phyloP scores from a whole-genome alignment of 1,140 invertebrate genomes.

The Cataglyphis hispanica region DNA sequence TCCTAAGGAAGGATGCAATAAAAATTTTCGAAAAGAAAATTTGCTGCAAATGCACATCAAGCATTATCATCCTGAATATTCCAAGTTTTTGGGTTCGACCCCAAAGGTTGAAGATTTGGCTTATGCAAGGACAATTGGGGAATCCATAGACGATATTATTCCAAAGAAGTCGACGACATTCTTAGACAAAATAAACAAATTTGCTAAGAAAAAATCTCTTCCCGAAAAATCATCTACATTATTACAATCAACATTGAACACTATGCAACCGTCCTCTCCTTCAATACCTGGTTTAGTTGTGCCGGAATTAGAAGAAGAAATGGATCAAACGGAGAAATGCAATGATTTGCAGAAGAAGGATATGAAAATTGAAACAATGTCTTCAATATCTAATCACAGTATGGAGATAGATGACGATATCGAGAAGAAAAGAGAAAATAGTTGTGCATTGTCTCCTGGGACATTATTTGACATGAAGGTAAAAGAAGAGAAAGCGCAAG shows the following conservation, averaged over 20 bases:
- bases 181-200: conserved; percentile 79
- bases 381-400: conserved; percentile 74
- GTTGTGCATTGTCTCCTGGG: conserved; percentile 82
- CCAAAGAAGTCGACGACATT: conserved; percentile 84
- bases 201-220: conserved; percentile 79
- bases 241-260: conserved; percentile 46
- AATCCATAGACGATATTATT: conserved; percentile 85
- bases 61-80: conserved; percentile 94
- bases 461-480: conserved; percentile 83
- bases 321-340: conserved; percentile 63
- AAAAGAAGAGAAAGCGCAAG: conserved; percentile 81
- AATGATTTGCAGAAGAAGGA: conserved; percentile 71
- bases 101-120: conserved; percentile 95
- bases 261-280: conserved; percentile 59
- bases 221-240: conserved; percentile 72
- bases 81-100: conserved; percentile 91
- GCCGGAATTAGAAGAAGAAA: conserved; percentile 67
- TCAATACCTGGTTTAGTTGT: conserved; percentile 16
- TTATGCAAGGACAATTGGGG: conserved; percentile 91
- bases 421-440: conserved; percentile 73
- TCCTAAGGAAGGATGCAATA: conserved; percentile 93
- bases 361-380: conserved; percentile 72
- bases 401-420: conserved; percentile 75
- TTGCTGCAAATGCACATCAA: conserved; percentile 96
- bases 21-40: conserved; percentile 96